These are phyloP conservation scores for Chrysogorgia sp. DNA, from an alignment of 92 coral and sea anemone genomes.

Conservation along the genomic window DNA sequence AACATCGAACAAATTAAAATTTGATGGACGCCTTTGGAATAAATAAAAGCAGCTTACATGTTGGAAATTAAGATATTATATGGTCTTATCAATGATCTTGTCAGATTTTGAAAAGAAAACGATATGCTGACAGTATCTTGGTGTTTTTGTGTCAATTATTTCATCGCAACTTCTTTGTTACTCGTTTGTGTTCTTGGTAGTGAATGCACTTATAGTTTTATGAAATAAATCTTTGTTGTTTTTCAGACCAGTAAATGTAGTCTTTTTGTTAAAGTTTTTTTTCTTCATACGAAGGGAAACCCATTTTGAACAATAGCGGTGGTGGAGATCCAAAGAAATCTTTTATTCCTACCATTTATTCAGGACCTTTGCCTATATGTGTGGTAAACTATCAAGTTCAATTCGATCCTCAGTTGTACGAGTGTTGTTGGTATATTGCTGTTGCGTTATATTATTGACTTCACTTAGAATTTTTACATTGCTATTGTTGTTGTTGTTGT, in stretches of 20 bases:
- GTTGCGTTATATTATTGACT: not conserved
- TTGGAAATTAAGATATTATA: too few relatives aligned
- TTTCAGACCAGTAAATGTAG: too few relatives aligned
- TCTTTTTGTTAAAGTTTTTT: too few relatives aligned
- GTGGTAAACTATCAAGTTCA: not conserved
- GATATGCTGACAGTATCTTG: too few relatives aligned
- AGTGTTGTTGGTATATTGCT: not conserved
- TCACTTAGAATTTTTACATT: not conserved
- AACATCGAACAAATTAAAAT: too few relatives aligned
- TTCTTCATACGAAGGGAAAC: not conserved
- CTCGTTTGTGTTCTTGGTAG: not conserved
- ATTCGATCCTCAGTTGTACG: not conserved
- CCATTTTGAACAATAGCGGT: not conserved
- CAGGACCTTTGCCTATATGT: slow-evolving; percentile 21
- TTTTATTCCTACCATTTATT: slow-evolving; percentile 1
- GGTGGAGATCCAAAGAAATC: not conserved
- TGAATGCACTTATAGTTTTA: too few relatives aligned
- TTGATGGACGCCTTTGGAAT: too few relatives aligned
- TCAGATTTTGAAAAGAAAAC: too few relatives aligned
- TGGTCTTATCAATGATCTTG: too few relatives aligned
- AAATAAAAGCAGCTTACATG: too few relatives aligned
- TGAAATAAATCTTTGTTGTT: too few relatives aligned
- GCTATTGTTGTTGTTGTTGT: not conserved
- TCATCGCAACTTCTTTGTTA: not conserved
- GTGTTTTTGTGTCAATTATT: not conserved